These are phyloP conservation scores for Euura lappo DNA, from an alignment of 1,140 invertebrate species.

Conservation along the genomic window DNA sequence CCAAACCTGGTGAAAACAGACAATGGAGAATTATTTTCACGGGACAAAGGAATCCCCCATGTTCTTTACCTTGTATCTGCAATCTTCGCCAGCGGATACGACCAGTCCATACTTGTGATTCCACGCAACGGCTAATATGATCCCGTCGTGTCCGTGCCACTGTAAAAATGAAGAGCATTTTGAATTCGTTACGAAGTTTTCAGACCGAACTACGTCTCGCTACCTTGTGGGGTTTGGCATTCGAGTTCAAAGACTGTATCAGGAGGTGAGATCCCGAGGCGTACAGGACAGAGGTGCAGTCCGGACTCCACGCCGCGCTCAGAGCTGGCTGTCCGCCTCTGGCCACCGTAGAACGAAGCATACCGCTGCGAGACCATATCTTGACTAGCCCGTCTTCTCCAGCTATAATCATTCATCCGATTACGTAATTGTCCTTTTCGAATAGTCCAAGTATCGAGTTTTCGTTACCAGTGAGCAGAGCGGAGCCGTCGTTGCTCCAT, in stretches of 20 bases:
- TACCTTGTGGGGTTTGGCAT: slow-evolving; percentile 84
- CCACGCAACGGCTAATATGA: slow-evolving; percentile 90
- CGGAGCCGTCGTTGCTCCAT: slow-evolving; percentile 94
- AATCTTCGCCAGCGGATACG: slow-evolving; percentile 94
- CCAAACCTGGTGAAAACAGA: slow-evolving; percentile 73
- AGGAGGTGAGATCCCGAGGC: slow-evolving; percentile 82
- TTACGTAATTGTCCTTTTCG: neutral
- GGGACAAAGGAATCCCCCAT: slow-evolving; percentile 12
- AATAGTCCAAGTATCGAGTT: neutral
- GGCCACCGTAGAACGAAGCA: slow-evolving; percentile 89
- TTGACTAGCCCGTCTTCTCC: slow-evolving; percentile 97
- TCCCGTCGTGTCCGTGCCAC: slow-evolving; percentile 96
- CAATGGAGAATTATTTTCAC: slow-evolving; percentile 20
- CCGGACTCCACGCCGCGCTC: slow-evolving; percentile 86
- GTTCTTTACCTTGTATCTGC: slow-evolving; percentile 87
- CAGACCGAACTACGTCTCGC: slow-evolving; percentile 4
- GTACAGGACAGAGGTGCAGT: slow-evolving; percentile 84
- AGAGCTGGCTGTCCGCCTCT: slow-evolving; percentile 83
- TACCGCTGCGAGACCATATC: slow-evolving; percentile 95
- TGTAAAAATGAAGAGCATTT: slow-evolving; percentile 53
- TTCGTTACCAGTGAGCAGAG: slow-evolving; percentile 81
- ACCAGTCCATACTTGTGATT: slow-evolving; percentile 87
- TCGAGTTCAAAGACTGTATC: slow-evolving; percentile 90
- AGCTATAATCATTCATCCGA: slow-evolving; percentile 60
- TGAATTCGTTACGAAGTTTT: too few species aligned